Evolutionary conservation across 2,888 invertebrate species (phyloP).

Genomic region (Caenorhabditis uteleia): DNA sequence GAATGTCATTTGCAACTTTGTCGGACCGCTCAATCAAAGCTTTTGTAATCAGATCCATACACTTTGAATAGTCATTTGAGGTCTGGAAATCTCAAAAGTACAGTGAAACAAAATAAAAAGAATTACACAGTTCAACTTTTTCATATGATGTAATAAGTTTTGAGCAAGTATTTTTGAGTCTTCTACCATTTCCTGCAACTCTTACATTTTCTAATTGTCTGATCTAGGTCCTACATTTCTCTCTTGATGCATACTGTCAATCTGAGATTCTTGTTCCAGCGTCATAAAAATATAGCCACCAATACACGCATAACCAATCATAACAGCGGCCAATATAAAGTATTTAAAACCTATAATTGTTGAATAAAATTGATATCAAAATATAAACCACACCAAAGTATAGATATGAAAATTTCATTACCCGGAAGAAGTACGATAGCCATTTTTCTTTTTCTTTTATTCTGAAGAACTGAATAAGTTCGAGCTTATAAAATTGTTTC

Average conservation of each 20-base stretch:
- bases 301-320: slow-evolving; percentile 31
- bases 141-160: slow-evolving; percentile 17
- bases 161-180: slow-evolving; percentile 21
- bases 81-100: slow-evolving; percentile 8
- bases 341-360: slow-evolving; percentile 26
- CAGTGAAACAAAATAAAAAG: background rate
- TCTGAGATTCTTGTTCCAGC: slow-evolving; percentile 27
- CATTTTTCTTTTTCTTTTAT: slow-evolving; percentile 24
- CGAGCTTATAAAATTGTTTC: background rate
- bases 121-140: slow-evolving; percentile 22
- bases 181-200: slow-evolving; percentile 6
- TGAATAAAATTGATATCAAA: background rate
- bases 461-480: slow-evolving; percentile 9
- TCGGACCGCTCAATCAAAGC: slow-evolving; percentile 17
- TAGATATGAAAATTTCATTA: slow-evolving; percentile 19
- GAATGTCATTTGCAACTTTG: slow-evolving; percentile 18
- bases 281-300: slow-evolving; percentile 35
- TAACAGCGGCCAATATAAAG: slow-evolving; percentile 19
- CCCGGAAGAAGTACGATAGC: slow-evolving; percentile 22
- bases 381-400: slow-evolving; percentile 7
- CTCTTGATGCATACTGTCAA: no score
- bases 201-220: no score
- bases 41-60: slow-evolving; percentile 25
- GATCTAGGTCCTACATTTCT: no score
- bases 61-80: slow-evolving; percentile 16